Base-by-base conservation (phyloP, 92 coral and sea anemone species). In the Nematostella vectensis region DNA sequence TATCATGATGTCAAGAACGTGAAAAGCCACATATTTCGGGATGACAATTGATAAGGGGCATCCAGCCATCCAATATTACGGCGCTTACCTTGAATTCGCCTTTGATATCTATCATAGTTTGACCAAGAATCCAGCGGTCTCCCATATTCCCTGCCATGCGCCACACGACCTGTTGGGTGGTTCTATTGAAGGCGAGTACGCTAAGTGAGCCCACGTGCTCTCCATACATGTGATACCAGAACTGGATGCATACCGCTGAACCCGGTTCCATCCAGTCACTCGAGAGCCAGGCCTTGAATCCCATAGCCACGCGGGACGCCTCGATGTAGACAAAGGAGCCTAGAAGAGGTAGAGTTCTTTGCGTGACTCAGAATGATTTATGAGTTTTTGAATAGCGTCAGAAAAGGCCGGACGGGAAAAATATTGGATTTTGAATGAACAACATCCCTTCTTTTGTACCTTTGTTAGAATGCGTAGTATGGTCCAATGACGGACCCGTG, bases 211-310 rank as follows among this genome's bases (percentile, higher is more conserved):
- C 63, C 16, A 57, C 40, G 22, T 37, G 50, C 31, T 16, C 10
- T 25, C 63, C 63, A 33, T 57, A 57, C 63, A 57, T 57, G 50
- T 57, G 63, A 15, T 57, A 57, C 63, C 63, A 57, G 40, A 57
- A 57, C 63, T 57, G 63, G 16, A 57, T 11, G 8, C 38, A 28
- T 16, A 30, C 60, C 29, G 39, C 2, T 29, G 22, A 27, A n/a
- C 60, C 60, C 11, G 60, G 60, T 12, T 27, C 31, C 60, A 55
- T 55, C 60, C 37, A 55, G 60, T 55, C 60, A 55, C 60, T 55
- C 4, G 13, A 55, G 23, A 55, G 1, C 3, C 60, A 26, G 2
- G 60, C 60, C 25, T 55, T 55, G 42, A 29, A 39, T 27, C 60
- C 60, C 20, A 4, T 6, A 3, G 2, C 6, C 25, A 16, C 22